These are phyloP conservation scores for Cyprinodon tularosa DNA, from an alignment of 2,113 vertebrate genomes.

Conservation along the genomic window DNA sequence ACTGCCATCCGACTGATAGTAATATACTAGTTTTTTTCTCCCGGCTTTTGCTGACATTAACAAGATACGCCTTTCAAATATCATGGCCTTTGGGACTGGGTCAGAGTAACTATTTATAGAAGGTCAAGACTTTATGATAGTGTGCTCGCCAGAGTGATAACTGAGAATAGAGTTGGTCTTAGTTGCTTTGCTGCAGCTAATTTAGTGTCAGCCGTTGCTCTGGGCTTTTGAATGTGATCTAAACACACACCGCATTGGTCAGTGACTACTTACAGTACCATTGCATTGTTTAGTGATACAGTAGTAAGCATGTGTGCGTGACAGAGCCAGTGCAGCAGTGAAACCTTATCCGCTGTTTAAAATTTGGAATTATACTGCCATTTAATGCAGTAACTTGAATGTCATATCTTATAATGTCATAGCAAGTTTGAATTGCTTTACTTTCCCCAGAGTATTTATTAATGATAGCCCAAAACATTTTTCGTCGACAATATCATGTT, in stretches of 20 bases:
- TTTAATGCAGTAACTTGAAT: slow-evolving; percentile 8
- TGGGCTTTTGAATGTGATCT: slow-evolving; percentile 56
- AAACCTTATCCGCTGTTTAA: not conserved
- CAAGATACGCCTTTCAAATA: slow-evolving; percentile 82
- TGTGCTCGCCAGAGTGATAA: slow-evolving; percentile 59
- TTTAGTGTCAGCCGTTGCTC: slow-evolving; percentile 50
- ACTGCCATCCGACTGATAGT: slow-evolving; percentile 36
- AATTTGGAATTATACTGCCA: not conserved
- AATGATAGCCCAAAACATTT: too few species aligned
- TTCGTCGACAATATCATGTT: not conserved
- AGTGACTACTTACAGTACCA: slow-evolving; percentile 14
- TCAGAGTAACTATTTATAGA: slow-evolving; percentile 79
- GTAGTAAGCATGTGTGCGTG: slow-evolving; percentile 4
- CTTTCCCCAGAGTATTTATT: not conserved
- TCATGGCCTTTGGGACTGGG: slow-evolving; percentile 83
- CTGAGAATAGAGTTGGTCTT: slow-evolving; percentile 66
- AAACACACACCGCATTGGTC: slow-evolving; percentile 22
- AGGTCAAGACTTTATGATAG: slow-evolving; percentile 69
- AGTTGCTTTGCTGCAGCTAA: slow-evolving; percentile 48
- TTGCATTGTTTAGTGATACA: not conserved
- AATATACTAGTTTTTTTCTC: slow-evolving; percentile 58
- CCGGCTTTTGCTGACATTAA: slow-evolving; percentile 75
- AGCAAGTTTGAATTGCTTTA: slow-evolving; percentile 26
- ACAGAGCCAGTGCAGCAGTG: not conserved
- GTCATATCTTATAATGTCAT: not conserved